Conservation (phyloP, 2,113 vertebrate species). For the Cebidichthys violaceus region DNA sequence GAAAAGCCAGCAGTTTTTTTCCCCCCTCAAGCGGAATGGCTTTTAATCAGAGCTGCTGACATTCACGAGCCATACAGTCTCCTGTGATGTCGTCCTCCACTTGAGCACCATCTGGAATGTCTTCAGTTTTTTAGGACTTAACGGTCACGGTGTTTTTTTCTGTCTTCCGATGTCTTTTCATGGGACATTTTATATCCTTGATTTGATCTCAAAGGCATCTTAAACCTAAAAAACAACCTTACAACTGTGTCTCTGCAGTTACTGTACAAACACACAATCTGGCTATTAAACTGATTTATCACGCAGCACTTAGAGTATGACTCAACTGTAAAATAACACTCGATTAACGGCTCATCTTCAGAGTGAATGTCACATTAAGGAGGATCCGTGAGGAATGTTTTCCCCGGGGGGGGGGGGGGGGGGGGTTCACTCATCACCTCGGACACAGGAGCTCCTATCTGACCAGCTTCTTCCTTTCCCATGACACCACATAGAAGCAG, state of each 20-base stretch:
- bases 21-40: not conserved
- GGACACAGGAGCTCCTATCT: conserved; percentile 47
- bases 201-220: conserved; percentile 24
- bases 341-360: conserved; percentile 46
- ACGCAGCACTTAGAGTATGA: conserved; percentile 13
- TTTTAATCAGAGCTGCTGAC: conserved; percentile 76
- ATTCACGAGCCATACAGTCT: conserved; percentile 58
- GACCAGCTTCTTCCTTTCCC: conserved; percentile 29
- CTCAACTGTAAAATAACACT: conserved; percentile 37
- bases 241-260: conserved; percentile 18
- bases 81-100: conserved; percentile 61
- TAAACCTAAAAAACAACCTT: conserved; percentile 16
- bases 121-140: conserved; percentile 38
- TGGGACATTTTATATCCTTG: conserved; percentile 18
- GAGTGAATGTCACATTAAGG: conserved; percentile 34
- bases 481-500: conserved; percentile 39
- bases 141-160: conserved; percentile 5
- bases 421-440: conserved; percentile 43
- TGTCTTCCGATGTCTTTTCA: conserved; percentile 27
- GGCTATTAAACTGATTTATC: conserved; percentile 47
- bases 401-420: not conserved
- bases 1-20: conserved; percentile 39
- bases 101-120: conserved; percentile 68
- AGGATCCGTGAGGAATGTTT: conserved; percentile 58
- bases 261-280: conserved; percentile 9